Percentiles rank a stretch among this genome's conserved stretches.
These are phyloP conservation scores for Coracias cyanogaster DNA, from an alignment of 2,797 vertebrate species.

Conservation along the genomic window DNA sequence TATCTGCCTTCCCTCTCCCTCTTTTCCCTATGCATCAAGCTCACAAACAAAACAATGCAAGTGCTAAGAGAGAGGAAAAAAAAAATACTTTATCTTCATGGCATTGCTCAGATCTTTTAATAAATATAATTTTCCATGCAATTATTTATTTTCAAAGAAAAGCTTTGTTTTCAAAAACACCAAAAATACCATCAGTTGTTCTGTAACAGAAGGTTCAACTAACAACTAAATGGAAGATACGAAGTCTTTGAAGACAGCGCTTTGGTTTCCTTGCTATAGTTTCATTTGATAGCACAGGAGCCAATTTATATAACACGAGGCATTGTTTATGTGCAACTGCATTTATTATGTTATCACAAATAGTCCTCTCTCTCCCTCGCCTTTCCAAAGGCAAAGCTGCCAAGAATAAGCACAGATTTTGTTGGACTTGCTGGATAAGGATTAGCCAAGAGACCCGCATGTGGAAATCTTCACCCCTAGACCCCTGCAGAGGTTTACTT, in stretches of 20 bases:
- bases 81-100: neutral
- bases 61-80: neutral
- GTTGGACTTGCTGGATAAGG: neutral
- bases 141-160: constrained; percentile 47
- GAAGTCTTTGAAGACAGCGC: neutral
- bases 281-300: neutral
- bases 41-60: constrained; percentile 24
- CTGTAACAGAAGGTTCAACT: neutral
- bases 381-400: neutral
- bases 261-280: neutral
- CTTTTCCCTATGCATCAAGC: neutral
- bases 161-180: neutral
- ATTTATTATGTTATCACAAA: neutral
- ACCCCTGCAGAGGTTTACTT: neutral
- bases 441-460: neutral
- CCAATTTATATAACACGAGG: neutral
- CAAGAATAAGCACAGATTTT: neutral
- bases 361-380: neutral
- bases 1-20: constrained; percentile 4
- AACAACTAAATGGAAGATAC: neutral
- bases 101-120: constrained; percentile 22
- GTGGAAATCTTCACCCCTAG: neutral
- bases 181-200: neutral
- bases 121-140: neutral
- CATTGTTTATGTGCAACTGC: neutral